These are phyloP conservation scores for Philypnodon macrostomus DNA, from an alignment of 2,797 vertebrate species.

Conservation along the genomic window DNA sequence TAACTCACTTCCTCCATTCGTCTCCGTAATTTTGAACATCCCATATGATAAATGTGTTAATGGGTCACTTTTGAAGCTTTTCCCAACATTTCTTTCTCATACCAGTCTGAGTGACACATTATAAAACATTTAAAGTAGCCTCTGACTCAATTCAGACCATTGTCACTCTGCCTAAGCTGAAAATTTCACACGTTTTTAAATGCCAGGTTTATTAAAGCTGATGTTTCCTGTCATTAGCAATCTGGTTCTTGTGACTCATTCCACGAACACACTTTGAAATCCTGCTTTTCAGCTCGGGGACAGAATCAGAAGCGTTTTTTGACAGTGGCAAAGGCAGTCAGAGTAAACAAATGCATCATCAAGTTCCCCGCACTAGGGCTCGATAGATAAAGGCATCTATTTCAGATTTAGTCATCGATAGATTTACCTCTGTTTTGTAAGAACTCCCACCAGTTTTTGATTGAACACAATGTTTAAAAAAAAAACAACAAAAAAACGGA, in stretches of 20 bases:
- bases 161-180: not conserved
- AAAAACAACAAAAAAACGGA: too few relatives aligned
- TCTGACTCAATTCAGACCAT: not conserved
- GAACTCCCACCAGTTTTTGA: too few relatives aligned
- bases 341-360: slow-evolving; percentile 1
- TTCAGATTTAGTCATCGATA: too few relatives aligned
- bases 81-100: too few relatives aligned
- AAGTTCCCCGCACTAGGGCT: not conserved
- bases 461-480: too few relatives aligned
- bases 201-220: not conserved
- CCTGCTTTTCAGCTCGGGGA: not conserved
- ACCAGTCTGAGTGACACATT: too few relatives aligned
- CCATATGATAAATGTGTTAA: too few relatives aligned
- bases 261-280: not conserved
- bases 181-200: not conserved
- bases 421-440: too few relatives aligned
- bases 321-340: not conserved
- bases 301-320: not conserved
- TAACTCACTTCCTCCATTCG: too few relatives aligned
- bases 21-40: too few relatives aligned
- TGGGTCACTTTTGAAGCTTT: too few relatives aligned
- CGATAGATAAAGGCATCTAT: not conserved
- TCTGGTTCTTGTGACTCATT: slow-evolving; percentile 5
- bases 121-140: too few relatives aligned
- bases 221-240: slow-evolving; percentile 8